Percentiles rank a stretch among this genome's conserved stretches.
These are phyloP conservation scores for Chlamydotis undulata DNA, from an alignment of 2,113 vertebrate species.

Conservation along the genomic window DNA sequence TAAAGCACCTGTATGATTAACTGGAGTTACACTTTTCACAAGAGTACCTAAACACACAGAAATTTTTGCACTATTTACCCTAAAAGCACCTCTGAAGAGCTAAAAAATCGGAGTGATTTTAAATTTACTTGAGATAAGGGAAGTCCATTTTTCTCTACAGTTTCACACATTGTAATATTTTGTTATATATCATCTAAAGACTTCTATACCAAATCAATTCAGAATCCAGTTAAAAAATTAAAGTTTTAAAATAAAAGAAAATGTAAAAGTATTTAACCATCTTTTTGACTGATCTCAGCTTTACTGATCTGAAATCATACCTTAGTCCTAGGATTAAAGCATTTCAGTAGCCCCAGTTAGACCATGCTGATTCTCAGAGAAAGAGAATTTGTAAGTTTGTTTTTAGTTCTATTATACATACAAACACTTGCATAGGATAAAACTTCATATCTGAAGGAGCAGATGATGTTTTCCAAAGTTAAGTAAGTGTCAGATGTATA, in stretches of 20 bases:
- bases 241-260: background rate
- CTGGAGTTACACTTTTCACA: background rate
- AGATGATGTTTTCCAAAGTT: conserved; percentile 34
- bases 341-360: background rate
- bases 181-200: background rate
- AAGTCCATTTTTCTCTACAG: background rate
- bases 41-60: background rate
- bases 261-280: background rate
- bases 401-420: background rate
- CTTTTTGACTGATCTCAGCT: background rate
- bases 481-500: conserved; percentile 54
- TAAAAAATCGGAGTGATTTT: background rate
- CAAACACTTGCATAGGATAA: background rate
- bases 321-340: background rate
- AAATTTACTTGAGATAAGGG: background rate
- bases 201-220: background rate
- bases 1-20: background rate
- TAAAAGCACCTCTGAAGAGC: background rate
- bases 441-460: background rate
- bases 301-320: background rate
- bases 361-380: background rate
- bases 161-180: background rate
- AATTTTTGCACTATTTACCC: background rate
- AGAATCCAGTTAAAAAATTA: background rate
- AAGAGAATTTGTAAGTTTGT: background rate